Evolutionary conservation across 2,113 vertebrate genomes (phyloP).

Genomic region (Microtus richardsoni): DNA sequence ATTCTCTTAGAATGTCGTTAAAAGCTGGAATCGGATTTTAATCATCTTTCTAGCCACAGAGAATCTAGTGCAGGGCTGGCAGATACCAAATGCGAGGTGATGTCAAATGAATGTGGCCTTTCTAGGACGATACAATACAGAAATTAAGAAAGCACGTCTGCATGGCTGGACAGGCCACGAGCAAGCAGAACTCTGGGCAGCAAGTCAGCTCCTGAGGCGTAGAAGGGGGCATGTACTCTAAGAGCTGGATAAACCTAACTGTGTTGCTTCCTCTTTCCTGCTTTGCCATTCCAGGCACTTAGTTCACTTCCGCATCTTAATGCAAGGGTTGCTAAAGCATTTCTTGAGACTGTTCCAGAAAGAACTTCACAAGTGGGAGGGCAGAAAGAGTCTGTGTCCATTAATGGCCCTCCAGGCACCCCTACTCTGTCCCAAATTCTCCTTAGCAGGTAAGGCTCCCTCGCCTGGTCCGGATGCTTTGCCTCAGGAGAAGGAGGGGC

Average conservation of each 20-base stretch:
- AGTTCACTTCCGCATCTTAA: neutral
- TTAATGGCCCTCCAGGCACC: neutral
- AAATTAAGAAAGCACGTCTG: neutral
- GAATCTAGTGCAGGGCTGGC: neutral
- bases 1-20: neutral
- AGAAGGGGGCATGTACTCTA: neutral
- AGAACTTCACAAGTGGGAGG: neutral
- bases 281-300: neutral
- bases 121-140: neutral
- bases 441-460: neutral
- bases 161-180: no score
- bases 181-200: neutral
- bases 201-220: conserved; percentile 6
- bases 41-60: neutral
- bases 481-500: neutral
- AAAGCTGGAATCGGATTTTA: conserved; percentile 4
- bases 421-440: neutral
- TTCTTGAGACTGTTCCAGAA: conserved; percentile 47
- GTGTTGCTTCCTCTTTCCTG: neutral
- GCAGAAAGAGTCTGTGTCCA: neutral
- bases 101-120: neutral
- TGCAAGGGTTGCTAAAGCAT: neutral
- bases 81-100: neutral
- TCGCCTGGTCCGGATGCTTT: neutral
- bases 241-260: neutral